phyloP scores from a whole-genome alignment of 2,797 vertebrate species.

The Halcyon chelicuti region DNA sequence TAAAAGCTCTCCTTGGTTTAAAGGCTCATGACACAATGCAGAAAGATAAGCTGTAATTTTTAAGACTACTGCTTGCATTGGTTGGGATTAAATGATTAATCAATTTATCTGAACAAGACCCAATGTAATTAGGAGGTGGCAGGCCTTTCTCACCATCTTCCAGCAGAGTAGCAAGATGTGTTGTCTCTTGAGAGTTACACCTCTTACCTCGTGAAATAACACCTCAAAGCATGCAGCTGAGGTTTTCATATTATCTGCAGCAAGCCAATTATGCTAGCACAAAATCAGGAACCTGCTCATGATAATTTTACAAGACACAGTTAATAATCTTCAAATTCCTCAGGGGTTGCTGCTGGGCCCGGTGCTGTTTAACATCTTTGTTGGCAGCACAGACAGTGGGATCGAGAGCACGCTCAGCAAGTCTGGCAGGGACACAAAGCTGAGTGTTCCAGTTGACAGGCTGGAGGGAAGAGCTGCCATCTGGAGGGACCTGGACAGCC shows the following conservation, averaged over 20 bases:
- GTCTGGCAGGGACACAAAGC: too few species aligned
- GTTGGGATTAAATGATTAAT: neutral
- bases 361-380: neutral
- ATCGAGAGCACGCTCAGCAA: too few species aligned
- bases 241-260: neutral
- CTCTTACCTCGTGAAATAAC: neutral
- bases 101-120: slow-evolving; percentile 12
- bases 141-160: neutral
- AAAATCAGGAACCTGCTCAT: neutral
- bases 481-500: too few species aligned
- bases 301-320: neutral
- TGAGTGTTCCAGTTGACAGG: too few species aligned
- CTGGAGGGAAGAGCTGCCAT: too few species aligned
- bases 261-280: neutral
- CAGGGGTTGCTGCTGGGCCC: neutral
- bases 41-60: neutral
- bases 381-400: too few species aligned
- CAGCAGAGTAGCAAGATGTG: neutral
- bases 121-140: neutral
- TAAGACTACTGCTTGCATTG: slow-evolving; percentile 17
- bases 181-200: neutral
- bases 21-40: neutral
- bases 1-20: slow-evolving; percentile 4
- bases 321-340: neutral
- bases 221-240: neutral